A percentile compares a stretch with the other conserved stretches of the same genome.
phyloP scores from a whole-genome alignment of 2,113 vertebrate species.

The Shinisaurus crocodilurus region DNA sequence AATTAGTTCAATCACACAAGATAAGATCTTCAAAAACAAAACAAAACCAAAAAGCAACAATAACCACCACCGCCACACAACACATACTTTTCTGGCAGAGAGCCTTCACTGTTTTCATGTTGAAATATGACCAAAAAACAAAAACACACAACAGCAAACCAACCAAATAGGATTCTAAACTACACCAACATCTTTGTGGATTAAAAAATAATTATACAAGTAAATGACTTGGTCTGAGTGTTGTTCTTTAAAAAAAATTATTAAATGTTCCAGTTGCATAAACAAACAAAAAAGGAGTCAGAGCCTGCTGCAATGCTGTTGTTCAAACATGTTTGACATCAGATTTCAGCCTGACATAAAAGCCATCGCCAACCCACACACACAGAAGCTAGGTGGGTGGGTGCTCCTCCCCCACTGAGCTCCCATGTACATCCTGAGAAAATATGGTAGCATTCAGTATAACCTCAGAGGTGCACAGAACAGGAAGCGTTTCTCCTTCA shows the following conservation, averaged over 20 bases:
- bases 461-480: conserved; percentile 41
- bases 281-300: not conserved
- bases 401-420: conserved; percentile 25
- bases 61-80: not conserved
- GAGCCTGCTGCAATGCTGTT: not conserved
- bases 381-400: conserved; percentile 31
- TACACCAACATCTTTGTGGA: not conserved
- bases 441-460: conserved; percentile 59
- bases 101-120: not conserved
- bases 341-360: conserved; percentile 37
- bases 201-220: not conserved
- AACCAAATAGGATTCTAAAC: not conserved
- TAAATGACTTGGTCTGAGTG: not conserved
- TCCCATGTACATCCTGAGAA: conserved; percentile 58
- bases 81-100: conserved; percentile 30
- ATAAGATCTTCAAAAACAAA: conserved; percentile 43
- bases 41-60: conserved; percentile 4
- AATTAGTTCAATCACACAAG: conserved; percentile 42
- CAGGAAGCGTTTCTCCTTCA: conserved; percentile 30
- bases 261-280: not conserved
- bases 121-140: not conserved
- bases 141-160: not conserved
- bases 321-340: not conserved
- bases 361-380: conserved; percentile 33
- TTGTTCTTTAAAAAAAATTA: not conserved